Evolutionary conservation across 2,888 invertebrate genomes (phyloP), one percentile per base, ranked within the genome.

Genomic region (Ochropleura leucogaster): DNA sequence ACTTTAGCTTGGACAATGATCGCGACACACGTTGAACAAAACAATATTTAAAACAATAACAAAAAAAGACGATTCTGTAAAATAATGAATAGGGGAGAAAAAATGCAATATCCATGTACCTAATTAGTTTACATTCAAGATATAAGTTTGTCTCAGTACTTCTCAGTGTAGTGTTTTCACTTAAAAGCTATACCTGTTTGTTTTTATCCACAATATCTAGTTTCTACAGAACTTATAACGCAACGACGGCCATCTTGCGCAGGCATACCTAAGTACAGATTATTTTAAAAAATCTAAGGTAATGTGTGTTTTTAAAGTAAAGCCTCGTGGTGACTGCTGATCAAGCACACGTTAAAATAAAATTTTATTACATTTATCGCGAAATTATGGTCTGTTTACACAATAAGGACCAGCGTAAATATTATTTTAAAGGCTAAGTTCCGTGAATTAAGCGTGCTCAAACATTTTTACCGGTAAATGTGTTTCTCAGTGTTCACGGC

Each of bases 401-500:
- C 77, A 82, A 70, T 77, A 82, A 72, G 82, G 67, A 53, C 42
- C 72, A 49, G 57, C 60, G 71, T 82, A 82, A 82, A 87, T 82
- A 82, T 77, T 69, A 63, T 80, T 86, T 82, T 73, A 72, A 82
- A 80, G 62, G 70, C 66, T 47, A 70, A 79, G 75, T 88, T 83
- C 84, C 69, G 20, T 80, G 87, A 88, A 85, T 80, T 74, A 73
- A 64, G 68, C 71, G 68, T 74, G 72, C 73, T 81, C 81, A 87
- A 88, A 88, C 82, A 83, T 87, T 89, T 89, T 88, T 83, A 90
- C 89, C 77, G 85, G 81, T 86, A 88, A 91, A 91, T 92, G 88
- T 92, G 92, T 90, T 89, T 90, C 89, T 80, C 72, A 89, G 83
- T 89, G 90, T 92, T 91, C 92, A 92, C 89, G 92, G 93, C 92